phyloP scores from a whole-genome alignment of 1,140 invertebrate genomes.

The Drosophila repletoides region DNA sequence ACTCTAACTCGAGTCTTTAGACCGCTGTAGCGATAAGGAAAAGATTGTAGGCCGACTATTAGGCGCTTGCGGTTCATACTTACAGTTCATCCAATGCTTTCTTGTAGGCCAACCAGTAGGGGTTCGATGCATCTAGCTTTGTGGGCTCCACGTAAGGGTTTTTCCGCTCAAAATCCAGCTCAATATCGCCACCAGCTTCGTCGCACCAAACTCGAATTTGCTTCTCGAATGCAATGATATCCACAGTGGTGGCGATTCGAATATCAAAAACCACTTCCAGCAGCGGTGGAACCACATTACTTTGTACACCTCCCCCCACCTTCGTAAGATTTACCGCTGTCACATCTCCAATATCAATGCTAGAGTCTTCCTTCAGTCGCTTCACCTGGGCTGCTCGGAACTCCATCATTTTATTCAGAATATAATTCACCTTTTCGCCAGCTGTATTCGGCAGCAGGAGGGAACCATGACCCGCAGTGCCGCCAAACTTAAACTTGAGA shows the following conservation, averaged over 20 bases:
- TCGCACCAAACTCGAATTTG: constrained; percentile 88
- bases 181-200: constrained; percentile 91
- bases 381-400: constrained; percentile 88
- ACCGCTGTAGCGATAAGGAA: constrained; percentile 50
- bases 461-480: constrained; percentile 94
- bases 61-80: too few species aligned
- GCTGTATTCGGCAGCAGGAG: constrained; percentile 91
- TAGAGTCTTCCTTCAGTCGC: constrained; percentile 85
- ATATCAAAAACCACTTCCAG: constrained; percentile 91
- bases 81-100: constrained; percentile 84
- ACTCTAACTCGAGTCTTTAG: constrained; percentile 86
- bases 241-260: constrained; percentile 85
- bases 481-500: constrained; percentile 82
- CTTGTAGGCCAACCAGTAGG: constrained; percentile 91
- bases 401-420: constrained; percentile 90
- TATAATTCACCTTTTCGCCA: constrained; percentile 91
- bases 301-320: constrained; percentile 93
- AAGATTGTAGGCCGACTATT: too few species aligned
- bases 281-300: constrained; percentile 94
- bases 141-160: constrained; percentile 86
- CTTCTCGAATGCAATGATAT: constrained; percentile 88
- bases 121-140: constrained; percentile 87
- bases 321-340: constrained; percentile 94
- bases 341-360: constrained; percentile 90
- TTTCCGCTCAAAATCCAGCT: constrained; percentile 88